These are phyloP conservation scores for Drosophila nasuta DNA, from an alignment of 1,140 invertebrate species.

Conservation along the genomic window DNA sequence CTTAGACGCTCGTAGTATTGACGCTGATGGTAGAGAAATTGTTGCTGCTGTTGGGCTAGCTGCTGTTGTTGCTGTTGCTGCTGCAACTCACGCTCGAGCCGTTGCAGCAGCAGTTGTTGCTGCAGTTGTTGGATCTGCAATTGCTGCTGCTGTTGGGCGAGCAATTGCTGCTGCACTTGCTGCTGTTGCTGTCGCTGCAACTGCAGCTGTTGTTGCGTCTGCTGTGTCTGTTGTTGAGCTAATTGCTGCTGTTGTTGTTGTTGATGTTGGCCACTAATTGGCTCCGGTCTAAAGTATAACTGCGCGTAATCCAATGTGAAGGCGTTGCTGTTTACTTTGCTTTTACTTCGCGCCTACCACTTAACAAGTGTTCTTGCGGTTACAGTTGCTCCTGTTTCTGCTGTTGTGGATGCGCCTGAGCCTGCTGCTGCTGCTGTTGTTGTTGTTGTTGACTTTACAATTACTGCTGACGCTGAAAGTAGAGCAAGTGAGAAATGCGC, in stretches of 20 bases:
- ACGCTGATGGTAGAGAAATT: conserved; percentile 57
- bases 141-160: conserved; percentile 77
- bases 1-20: conserved; percentile 57
- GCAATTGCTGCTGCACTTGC: conserved; percentile 74
- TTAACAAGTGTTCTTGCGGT: conserved; percentile 47
- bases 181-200: conserved; percentile 61
- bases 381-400: conserved; percentile 38
- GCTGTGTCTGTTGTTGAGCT: conserved; percentile 39
- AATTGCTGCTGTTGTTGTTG: conserved; percentile 53
- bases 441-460: conserved; percentile 43
- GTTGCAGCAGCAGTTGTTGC: conserved; percentile 80
- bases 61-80: conserved; percentile 57
- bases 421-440: conserved; percentile 2
- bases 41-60: conserved; percentile 51
- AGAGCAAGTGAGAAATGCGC: conserved; percentile 61
- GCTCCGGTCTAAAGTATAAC: conserved; percentile 84
- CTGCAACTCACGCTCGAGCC: conserved; percentile 76
- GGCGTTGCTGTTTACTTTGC: conserved; percentile 75
- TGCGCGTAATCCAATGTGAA: conserved; percentile 85
- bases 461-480: conserved; percentile 52
- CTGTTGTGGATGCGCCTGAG: conserved; percentile 1
- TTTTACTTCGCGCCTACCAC: conserved; percentile 54
- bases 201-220: conserved; percentile 52
- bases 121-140: conserved; percentile 74
- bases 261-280: conserved; percentile 84